Evolutionary conservation across 2,888 invertebrate genomes (phyloP).

Genomic region (Subacronicta megacephala): DNA sequence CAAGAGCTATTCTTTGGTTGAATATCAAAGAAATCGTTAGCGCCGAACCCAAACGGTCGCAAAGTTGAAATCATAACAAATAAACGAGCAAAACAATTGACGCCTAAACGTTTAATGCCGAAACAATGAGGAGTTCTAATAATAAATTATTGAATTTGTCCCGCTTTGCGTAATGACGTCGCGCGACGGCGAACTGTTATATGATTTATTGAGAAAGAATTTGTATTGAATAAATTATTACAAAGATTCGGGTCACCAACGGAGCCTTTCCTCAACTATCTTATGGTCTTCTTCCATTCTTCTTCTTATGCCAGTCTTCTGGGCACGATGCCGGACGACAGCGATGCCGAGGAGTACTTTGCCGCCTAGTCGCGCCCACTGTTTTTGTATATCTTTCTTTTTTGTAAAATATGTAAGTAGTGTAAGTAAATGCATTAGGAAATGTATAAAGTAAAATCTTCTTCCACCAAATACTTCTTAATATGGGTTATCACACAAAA

Average conservation of each 20-base stretch:
- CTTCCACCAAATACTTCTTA: too few relatives aligned
- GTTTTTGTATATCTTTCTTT: too few relatives aligned
- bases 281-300: too few relatives aligned
- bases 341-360: too few relatives aligned
- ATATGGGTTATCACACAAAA: too few relatives aligned
- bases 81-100: slow-evolving; percentile 54
- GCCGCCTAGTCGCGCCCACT: too few relatives aligned
- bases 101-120: slow-evolving; percentile 57
- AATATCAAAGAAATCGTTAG: slow-evolving; percentile 70
- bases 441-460: too few relatives aligned
- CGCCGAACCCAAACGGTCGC: slow-evolving; percentile 55
- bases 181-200: slow-evolving; percentile 3
- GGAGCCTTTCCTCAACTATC: too few relatives aligned
- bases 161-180: slow-evolving; percentile 30
- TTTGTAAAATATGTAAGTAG: too few relatives aligned
- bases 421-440: too few relatives aligned
- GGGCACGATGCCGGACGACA: too few relatives aligned
- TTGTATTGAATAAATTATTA: slow-evolving; percentile 1
- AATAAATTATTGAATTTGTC: slow-evolving; percentile 50
- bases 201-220: slow-evolving; percentile 35
- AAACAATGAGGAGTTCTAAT: slow-evolving; percentile 58
- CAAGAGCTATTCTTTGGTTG: slow-evolving; percentile 58
- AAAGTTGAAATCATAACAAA: slow-evolving; percentile 61
- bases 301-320: too few relatives aligned
- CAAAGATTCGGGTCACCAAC: not conserved